phyloP scores from a whole-genome alignment of 2,888 invertebrate species.

The Apodemia hepburni region DNA sequence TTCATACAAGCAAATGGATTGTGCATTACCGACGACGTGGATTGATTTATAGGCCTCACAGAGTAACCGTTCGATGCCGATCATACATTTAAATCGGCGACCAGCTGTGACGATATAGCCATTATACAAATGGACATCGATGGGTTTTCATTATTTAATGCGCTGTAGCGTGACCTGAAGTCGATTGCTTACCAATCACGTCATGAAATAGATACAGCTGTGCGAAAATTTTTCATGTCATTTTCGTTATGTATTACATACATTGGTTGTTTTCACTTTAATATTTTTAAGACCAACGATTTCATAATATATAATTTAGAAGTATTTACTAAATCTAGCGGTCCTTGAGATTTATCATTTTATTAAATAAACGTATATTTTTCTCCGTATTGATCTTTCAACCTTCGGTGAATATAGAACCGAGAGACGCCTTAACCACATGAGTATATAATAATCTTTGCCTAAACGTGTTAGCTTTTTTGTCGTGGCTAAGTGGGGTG shows the following conservation, averaged over 20 bases:
- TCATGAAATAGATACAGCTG: slow-evolving; percentile 36
- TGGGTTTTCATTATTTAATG: slow-evolving; percentile 50
- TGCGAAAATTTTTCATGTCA: slow-evolving; percentile 47
- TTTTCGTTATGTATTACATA: not conserved
- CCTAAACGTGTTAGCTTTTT: too few relatives aligned
- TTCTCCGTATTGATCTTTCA: too few relatives aligned
- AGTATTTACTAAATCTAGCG: too few relatives aligned
- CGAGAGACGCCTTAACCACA: too few relatives aligned
- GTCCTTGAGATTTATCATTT: too few relatives aligned
- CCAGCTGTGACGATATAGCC: slow-evolving; percentile 57
- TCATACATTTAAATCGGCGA: slow-evolving; percentile 46
- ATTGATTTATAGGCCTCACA: slow-evolving; percentile 68
- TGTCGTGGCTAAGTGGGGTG: too few relatives aligned
- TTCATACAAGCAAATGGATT: slow-evolving; percentile 73
- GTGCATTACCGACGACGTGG: slow-evolving; percentile 73
- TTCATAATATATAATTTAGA: too few relatives aligned
- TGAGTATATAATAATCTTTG: too few relatives aligned
- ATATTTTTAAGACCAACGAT: too few relatives aligned
- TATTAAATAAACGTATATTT: too few relatives aligned
- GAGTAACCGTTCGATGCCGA: slow-evolving; percentile 42
- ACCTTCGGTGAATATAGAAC: too few relatives aligned
- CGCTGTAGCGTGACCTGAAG: slow-evolving; percentile 51
- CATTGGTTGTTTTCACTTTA: too few relatives aligned
- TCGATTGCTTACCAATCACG: slow-evolving; percentile 49
- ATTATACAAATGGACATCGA: slow-evolving; percentile 52